Percentiles rank a stretch among this genome's conserved stretches.
phyloP scores from a whole-genome alignment of 2,888 invertebrate species.

The Stenchaetothrips biformis region DNA sequence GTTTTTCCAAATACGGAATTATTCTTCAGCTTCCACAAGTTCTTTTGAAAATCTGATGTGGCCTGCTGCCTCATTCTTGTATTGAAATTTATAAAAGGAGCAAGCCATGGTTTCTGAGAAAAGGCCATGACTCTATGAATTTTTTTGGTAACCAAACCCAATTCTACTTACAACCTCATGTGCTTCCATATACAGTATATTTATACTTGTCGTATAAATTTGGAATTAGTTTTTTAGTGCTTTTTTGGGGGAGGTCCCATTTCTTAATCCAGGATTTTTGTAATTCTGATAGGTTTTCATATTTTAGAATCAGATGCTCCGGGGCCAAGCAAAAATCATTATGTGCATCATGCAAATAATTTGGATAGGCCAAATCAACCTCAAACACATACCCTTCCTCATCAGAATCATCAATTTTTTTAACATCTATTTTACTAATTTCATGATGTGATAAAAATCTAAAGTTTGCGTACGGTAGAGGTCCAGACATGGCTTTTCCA shows the following conservation, averaged over 20 bases:
- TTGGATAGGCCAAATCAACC: not conserved
- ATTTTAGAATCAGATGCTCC: not conserved
- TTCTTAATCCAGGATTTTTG: not conserved
- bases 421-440: not conserved
- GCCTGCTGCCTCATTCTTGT: not conserved
- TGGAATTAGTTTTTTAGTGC: not conserved
- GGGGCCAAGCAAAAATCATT: conserved; percentile 4
- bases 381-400: not conserved
- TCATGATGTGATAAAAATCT: not conserved
- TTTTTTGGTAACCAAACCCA: conserved; percentile 24
- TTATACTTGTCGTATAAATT: conserved; percentile 26
- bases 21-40: not conserved
- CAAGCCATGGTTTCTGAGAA: not conserved
- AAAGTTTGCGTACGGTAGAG: not conserved
- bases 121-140: conserved; percentile 24
- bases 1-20: conserved; percentile 14
- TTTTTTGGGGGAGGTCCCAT: not conserved
- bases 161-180: not conserved
- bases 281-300: not conserved
- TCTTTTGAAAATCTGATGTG: conserved; percentile 13
- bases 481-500: not conserved
- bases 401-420: not conserved
- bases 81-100: not conserved
- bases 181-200: conserved; percentile 9
- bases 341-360: conserved; percentile 24